Evolutionary conservation across 2,797 vertebrate species (phyloP).

Genomic region (Sebastolobus altivelis): DNA sequence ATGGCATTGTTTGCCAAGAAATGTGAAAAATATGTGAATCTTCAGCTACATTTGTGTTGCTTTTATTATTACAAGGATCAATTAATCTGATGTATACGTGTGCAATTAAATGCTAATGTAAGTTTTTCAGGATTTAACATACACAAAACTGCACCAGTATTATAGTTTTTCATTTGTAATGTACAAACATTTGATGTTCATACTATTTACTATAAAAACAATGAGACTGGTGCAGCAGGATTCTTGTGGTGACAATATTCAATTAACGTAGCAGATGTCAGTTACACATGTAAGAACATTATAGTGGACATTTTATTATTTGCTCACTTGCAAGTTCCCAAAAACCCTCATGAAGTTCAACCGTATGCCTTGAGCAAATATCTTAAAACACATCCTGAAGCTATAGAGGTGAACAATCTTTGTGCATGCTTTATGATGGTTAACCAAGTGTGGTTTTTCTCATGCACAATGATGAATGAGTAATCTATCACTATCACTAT

Average conservation of each 20-base stretch:
- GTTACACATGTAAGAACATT: neutral
- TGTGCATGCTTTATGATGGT: constrained; percentile 47
- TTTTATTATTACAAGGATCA: too few relatives aligned
- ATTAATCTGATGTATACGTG: too few relatives aligned
- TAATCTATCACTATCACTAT: constrained; percentile 11
- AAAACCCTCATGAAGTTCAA: constrained; percentile 7
- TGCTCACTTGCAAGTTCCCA: neutral
- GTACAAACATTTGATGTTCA: neutral
- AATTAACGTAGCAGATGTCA: neutral
- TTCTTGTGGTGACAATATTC: neutral
- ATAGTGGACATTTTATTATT: constrained; percentile 5
- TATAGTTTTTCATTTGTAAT: neutral
- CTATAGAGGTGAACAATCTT: constrained; percentile 8
- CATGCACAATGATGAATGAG: constrained; percentile 33
- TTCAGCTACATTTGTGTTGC: neutral
- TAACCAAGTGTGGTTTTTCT: constrained; percentile 70
- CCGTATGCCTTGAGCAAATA: constrained; percentile 28
- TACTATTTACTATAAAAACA: neutral
- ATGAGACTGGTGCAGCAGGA: neutral
- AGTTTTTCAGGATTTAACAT: neutral
- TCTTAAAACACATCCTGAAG: constrained; percentile 39
- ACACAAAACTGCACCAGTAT: neutral
- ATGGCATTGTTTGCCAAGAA: neutral
- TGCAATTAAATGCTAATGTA: too few relatives aligned
- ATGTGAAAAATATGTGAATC: neutral